Conservation (phyloP, 2,888 invertebrate genomes). For the Xiphydria camelus region DNA sequence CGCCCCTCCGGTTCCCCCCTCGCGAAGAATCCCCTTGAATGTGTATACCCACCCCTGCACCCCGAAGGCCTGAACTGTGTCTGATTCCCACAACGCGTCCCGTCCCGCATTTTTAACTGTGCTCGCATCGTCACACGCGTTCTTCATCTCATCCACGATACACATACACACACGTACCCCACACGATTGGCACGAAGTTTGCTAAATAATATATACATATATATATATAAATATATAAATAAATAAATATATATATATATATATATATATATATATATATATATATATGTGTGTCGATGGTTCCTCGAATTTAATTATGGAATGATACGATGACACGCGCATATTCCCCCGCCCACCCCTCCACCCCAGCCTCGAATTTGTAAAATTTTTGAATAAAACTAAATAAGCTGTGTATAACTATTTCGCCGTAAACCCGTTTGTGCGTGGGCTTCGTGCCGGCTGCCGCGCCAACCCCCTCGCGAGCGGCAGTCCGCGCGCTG, state of each 20-base stretch:
- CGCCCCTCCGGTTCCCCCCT: slow-evolving; percentile 19
- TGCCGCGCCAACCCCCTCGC: too few relatives aligned
- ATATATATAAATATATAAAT: slow-evolving; percentile 1
- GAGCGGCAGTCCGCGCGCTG: slow-evolving; percentile 46
- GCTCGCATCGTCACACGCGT: slow-evolving; percentile 43
- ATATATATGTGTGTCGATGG: slow-evolving; percentile 47
- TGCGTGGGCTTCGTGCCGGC: slow-evolving; percentile 47
- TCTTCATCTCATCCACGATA: slow-evolving; percentile 25
- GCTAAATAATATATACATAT: too few relatives aligned
- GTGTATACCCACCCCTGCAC: slow-evolving; percentile 35
- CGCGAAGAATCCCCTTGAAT: slow-evolving; percentile 28
- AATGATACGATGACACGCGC: slow-evolving; percentile 44
- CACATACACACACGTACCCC: slow-evolving; percentile 24
- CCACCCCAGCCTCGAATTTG: slow-evolving; percentile 48
- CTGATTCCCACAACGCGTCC: slow-evolving; percentile 19
- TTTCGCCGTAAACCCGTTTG: slow-evolving; percentile 38
- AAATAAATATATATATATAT: slow-evolving; percentile 1
- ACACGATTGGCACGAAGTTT: slow-evolving; percentile 48
- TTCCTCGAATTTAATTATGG: slow-evolving; percentile 52
- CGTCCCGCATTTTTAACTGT: slow-evolving; percentile 36
- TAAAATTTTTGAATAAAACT: slow-evolving; percentile 46
- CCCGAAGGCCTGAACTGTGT: slow-evolving; percentile 33
- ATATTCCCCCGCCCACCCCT: too few relatives aligned
- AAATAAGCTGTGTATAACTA: slow-evolving; percentile 40
- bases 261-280: neutral